Evolutionary conservation across 2,888 invertebrate species (phyloP).

Genomic region (Lithophane leautieri): DNA sequence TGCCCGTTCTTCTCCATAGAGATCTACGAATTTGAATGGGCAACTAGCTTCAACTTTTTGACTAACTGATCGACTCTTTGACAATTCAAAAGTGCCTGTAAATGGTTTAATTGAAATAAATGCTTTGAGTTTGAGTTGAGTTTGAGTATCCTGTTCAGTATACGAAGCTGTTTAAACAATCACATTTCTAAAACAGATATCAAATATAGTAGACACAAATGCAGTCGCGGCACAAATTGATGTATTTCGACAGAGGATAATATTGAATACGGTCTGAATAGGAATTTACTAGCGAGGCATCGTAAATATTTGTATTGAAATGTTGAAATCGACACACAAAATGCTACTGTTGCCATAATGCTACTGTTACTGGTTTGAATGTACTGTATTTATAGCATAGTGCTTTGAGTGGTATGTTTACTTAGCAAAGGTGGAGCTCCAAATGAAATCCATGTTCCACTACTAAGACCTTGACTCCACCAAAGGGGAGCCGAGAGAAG

Average conservation of each 20-base stretch:
- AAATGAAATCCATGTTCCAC: too few relatives aligned
- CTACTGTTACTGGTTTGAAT: not conserved
- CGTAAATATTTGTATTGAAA: conserved; percentile 42
- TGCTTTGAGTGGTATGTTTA: not conserved
- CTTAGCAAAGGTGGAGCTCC: not conserved
- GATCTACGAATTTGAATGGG: too few relatives aligned
- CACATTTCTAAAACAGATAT: conserved; percentile 39
- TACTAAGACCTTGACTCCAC: too few relatives aligned
- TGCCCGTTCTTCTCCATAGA: too few relatives aligned
- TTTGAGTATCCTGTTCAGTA: conserved; percentile 15
- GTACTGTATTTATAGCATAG: conserved; percentile 12
- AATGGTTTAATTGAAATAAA: too few relatives aligned
- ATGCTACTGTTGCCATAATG: not conserved
- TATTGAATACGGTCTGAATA: conserved; percentile 45
- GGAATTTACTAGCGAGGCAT: conserved; percentile 7
- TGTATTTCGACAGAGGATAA: conserved; percentile 28
- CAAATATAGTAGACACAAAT: conserved; percentile 28
- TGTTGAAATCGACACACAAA: conserved; percentile 29
- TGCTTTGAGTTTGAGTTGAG: too few relatives aligned
- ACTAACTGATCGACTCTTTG: too few relatives aligned
- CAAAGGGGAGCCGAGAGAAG: too few relatives aligned
- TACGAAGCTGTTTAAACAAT: conserved; percentile 23
- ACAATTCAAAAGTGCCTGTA: too few relatives aligned
- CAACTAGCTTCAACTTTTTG: too few relatives aligned
- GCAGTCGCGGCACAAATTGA: conserved; percentile 42